These are phyloP conservation scores for Druon quercuslanigerum DNA, from an alignment of 1,140 invertebrate genomes.

Conservation along the genomic window DNA sequence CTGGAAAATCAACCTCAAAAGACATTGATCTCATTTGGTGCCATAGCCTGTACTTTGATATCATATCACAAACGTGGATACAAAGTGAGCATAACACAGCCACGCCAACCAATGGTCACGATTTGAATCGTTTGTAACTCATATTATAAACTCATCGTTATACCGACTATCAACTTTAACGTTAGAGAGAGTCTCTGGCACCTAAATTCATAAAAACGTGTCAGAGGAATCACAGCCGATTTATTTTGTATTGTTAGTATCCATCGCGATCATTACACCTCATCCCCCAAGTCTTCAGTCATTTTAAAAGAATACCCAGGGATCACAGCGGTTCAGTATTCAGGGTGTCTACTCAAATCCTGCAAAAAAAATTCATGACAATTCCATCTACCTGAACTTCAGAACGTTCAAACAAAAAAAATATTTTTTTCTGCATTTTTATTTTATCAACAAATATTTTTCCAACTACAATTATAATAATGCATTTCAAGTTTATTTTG, in stretches of 20 bases:
- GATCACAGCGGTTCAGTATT: too few species aligned
- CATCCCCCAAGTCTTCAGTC: not conserved
- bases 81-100: constrained; percentile 71
- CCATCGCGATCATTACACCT: constrained; percentile 57
- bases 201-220: constrained; percentile 76
- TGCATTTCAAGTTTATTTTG: too few species aligned
- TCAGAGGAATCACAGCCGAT: constrained; percentile 73
- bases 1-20: constrained; percentile 75
- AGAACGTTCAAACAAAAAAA: too few species aligned
- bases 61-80: constrained; percentile 74
- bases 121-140: constrained; percentile 72
- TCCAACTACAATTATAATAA: too few species aligned
- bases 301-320: not conserved
- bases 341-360: too few species aligned
- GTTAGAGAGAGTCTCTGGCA: constrained; percentile 72
- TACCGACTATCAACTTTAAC: constrained; percentile 72
- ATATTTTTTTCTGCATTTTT: too few species aligned
- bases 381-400: too few species aligned
- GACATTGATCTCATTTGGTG: constrained; percentile 71
- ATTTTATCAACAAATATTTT: too few species aligned
- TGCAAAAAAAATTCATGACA: too few species aligned
- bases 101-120: constrained; percentile 72
- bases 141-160: constrained; percentile 73
- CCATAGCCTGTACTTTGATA: constrained; percentile 73
- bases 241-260: constrained; percentile 69